phyloP scores from a whole-genome alignment of 2,888 invertebrate species.

The Venustoraphidia nigricollis region DNA sequence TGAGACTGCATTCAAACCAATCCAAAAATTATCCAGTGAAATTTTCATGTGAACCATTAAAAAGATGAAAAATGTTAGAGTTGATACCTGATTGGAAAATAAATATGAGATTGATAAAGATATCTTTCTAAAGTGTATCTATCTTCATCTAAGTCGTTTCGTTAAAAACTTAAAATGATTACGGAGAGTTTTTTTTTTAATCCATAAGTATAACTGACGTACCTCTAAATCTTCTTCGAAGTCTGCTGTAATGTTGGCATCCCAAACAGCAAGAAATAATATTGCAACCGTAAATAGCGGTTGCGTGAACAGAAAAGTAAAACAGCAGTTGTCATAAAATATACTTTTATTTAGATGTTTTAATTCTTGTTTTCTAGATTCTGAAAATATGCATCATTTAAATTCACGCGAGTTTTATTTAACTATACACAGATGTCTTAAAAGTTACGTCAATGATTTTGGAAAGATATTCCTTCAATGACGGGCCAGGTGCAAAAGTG shows the following conservation, averaged over 20 bases:
- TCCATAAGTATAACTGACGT: no score
- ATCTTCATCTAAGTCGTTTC: no score
- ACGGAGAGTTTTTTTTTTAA: no score
- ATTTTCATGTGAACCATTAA: conserved; percentile 4
- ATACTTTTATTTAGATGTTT: conserved; percentile 5
- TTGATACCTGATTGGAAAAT: no score
- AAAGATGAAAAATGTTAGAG: conserved; percentile 5
- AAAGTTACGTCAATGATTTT: no score
- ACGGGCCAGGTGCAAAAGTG: no score
- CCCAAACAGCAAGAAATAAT: background rate
- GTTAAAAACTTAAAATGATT: background rate
- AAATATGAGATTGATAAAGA: no score
- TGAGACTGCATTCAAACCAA: conserved; percentile 18
- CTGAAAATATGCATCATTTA: conserved; percentile 1
- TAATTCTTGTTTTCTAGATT: conserved; percentile 7
- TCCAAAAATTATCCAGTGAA: conserved; percentile 8
- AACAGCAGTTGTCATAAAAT: conserved; percentile 6
- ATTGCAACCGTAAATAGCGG: conserved; percentile 6
- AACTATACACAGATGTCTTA: no score
- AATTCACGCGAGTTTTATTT: background rate
- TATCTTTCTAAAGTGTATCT: no score
- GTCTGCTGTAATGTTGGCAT: conserved; percentile 1
- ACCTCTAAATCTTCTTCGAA: background rate
- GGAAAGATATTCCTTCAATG: no score
- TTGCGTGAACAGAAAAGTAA: conserved; percentile 5